These are phyloP conservation scores for Andrena trimmerana DNA, from an alignment of 2,888 invertebrate genomes.

Conservation along the genomic window DNA sequence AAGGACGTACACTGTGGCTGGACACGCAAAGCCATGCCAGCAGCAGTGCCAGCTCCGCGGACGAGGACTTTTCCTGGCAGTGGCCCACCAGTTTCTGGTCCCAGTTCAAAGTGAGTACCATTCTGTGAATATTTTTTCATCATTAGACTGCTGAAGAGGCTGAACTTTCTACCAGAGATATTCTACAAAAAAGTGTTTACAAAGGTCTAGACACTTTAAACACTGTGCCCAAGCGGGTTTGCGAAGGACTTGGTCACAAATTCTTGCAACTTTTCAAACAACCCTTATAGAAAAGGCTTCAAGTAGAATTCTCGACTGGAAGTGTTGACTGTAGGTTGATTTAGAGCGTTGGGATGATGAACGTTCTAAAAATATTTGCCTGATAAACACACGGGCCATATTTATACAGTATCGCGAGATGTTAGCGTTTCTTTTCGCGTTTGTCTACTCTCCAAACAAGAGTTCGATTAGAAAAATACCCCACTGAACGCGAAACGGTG, in stretches of 20 bases:
- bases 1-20: constrained; percentile 89
- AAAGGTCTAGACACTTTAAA: no score
- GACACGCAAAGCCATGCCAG: constrained; percentile 90
- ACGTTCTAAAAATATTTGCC: constrained; percentile 20
- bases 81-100: constrained; percentile 93
- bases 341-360: neutral
- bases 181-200: no score
- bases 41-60: constrained; percentile 88
- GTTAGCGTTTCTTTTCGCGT: constrained; percentile 17
- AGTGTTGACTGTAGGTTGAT: neutral
- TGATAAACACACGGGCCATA: neutral
- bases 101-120: constrained; percentile 88
- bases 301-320: neutral
- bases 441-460: constrained; percentile 11
- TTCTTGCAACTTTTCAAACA: neutral
- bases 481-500: neutral
- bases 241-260: neutral
- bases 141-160: neutral
- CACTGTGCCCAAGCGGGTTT: no score
- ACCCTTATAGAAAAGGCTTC: neutral
- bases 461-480: constrained; percentile 10
- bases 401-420: constrained; percentile 6
- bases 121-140: constrained; percentile 24
- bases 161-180: no score
- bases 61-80: constrained; percentile 89